These are phyloP conservation scores for Ladona fulva DNA, from an alignment of 1,140 invertebrate species.

Conservation along the genomic window DNA sequence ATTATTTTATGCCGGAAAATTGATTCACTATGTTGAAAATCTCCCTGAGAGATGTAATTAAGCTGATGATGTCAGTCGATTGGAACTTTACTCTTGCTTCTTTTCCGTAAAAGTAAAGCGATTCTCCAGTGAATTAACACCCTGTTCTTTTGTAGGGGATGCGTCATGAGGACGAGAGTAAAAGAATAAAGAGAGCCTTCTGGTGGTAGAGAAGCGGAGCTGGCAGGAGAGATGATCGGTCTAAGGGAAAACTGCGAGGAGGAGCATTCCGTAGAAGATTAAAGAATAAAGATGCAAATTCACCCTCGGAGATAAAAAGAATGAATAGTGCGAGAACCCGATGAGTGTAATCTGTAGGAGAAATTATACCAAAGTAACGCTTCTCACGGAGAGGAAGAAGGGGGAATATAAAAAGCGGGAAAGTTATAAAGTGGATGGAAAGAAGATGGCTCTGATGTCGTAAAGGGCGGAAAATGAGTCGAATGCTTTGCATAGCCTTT, in stretches of 20 bases:
- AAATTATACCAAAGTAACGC: neutral
- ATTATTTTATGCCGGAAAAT: too few species aligned
- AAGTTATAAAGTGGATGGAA: neutral
- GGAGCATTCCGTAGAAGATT: neutral
- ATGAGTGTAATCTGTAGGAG: neutral
- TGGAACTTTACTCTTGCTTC: too few species aligned
- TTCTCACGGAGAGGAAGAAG: neutral
- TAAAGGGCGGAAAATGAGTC: neutral
- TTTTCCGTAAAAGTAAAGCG: too few species aligned
- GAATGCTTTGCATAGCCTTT: neutral
- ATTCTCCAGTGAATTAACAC: too few species aligned
- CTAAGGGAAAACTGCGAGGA: neutral
- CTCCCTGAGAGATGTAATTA: too few species aligned
- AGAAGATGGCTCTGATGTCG: neutral
- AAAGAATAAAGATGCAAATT: constrained; percentile 10
- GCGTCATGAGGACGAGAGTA: too few species aligned
- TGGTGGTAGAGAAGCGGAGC: too few species aligned
- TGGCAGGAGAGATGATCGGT: too few species aligned
- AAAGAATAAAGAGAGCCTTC: too few species aligned
- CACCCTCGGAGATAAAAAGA: neutral
- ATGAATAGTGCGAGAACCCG: neutral
- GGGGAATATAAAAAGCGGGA: neutral
- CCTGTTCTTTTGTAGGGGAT: too few species aligned
- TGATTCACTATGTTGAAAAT: too few species aligned
- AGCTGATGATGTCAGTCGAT: too few species aligned